Evolutionary conservation across 1,140 invertebrate genomes (phyloP), one percentile per base, ranked within the genome.

Genomic region (Batillaria attramentaria): DNA sequence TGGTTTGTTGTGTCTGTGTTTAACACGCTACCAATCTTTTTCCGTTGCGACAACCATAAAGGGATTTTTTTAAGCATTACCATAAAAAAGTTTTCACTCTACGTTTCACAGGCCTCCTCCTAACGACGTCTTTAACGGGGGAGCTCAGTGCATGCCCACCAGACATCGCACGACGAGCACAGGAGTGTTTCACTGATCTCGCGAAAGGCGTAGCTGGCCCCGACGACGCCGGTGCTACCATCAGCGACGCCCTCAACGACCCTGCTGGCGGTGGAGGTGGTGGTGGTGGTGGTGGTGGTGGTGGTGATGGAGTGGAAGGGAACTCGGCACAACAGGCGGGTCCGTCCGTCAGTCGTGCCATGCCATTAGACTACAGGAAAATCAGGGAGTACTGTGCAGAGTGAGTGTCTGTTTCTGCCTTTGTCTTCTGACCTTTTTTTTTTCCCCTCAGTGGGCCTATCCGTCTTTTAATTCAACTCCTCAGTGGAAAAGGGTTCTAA

Each of bases 381-480:
- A 80, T 80, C 57, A 66, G 79, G 42, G 79, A 80, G 72, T 80
- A 80, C 54, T 80, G 79, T 41, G 65, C 74, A 31, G 73, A 80
- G 79, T 80, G 46, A 80, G 79, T 33, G 10, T 35, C n/a, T 50
- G 13, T 73, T 20, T 35, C 20, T 46, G n/a, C 6, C 24, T 73
- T 13, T 73, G 39, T 1, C 6, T 43, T 5, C 28, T 33, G 10
- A 13, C 6, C 10, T 70, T 18, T 35, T n/a, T 10, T 20, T 10
- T 8, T 70, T n/a, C 10, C 28, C n/a, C 35, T n/a, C n/a, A 24
- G 31, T 31, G 16, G 3, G 3, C 31, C n/a, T 37, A 6, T 41
- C n/a, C n/a, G n/a, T n/a, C n/a, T n/a, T n/a, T n/a, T n/a, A n/a
- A n/a, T n/a, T n/a, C n/a, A n/a, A n/a, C n/a, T n/a, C n/a, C n/a